These are phyloP conservation scores for Neoitamus cyanurus DNA, from an alignment of 2,888 invertebrate species.

Conservation along the genomic window DNA sequence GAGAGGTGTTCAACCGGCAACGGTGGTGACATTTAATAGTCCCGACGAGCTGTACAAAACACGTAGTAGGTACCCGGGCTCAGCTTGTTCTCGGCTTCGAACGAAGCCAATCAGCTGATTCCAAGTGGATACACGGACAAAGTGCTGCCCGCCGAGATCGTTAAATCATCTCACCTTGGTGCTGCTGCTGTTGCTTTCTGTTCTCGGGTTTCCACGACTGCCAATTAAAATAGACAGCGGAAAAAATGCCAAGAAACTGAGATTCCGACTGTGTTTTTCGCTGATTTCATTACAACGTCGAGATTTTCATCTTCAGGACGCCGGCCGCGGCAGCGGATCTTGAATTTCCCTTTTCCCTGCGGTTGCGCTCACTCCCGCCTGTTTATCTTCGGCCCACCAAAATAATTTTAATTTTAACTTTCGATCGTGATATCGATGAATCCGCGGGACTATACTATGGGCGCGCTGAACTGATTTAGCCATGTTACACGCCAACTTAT, in stretches of 20 bases:
- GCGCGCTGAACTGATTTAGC: background rate
- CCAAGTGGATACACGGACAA: background rate
- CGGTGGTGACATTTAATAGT: conserved; percentile 38
- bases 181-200: conserved; percentile 10
- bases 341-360: conserved; percentile 23
- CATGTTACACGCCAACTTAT: background rate
- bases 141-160: conserved; percentile 7
- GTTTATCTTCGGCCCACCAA: background rate
- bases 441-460: background rate
- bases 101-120: conserved; percentile 39
- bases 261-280: conserved; percentile 1
- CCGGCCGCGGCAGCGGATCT: background rate
- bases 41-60: background rate
- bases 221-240: conserved; percentile 23
- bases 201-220: conserved; percentile 37
- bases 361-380: background rate
- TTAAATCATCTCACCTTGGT: conserved; percentile 31
- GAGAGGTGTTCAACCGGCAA: conserved; percentile 40
- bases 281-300: conserved; percentile 11
- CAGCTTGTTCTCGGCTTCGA: background rate
- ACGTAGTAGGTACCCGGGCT: background rate
- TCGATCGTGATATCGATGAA: conserved; percentile 15
- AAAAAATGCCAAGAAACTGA: conserved; percentile 19
- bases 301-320: conserved; percentile 23
- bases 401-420: conserved; percentile 35